These are phyloP conservation scores for Bilobella aurantiaca DNA, from an alignment of 1,140 invertebrate species.

Conservation along the genomic window DNA sequence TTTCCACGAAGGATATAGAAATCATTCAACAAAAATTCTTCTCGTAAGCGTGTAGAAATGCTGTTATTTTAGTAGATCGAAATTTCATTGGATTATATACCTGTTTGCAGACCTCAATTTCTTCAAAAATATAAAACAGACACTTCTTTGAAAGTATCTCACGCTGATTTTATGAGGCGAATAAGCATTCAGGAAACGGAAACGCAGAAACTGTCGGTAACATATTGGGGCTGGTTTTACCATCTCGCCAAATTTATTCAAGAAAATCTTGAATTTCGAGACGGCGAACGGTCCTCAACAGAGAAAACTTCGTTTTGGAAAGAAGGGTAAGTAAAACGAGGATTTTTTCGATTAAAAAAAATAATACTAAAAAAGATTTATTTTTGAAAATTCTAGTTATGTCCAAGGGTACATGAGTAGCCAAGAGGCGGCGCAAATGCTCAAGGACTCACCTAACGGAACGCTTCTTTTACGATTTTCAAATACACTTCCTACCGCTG, in stretches of 20 bases:
- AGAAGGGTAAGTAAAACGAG: not conserved
- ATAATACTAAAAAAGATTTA: too few relatives aligned
- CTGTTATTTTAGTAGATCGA: not conserved
- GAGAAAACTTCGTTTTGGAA: not conserved
- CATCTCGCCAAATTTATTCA: not conserved
- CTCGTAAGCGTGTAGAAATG: not conserved
- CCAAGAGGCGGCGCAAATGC: too few relatives aligned
- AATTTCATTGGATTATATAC: not conserved
- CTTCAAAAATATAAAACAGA: not conserved
- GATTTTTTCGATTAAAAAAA: too few relatives aligned
- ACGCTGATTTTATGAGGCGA: too few relatives aligned
- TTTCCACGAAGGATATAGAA: not conserved
- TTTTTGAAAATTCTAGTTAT: too few relatives aligned
- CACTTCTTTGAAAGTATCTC: not conserved
- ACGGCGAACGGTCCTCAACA: too few relatives aligned
- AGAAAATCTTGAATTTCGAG: not conserved
- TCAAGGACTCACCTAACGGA: too few relatives aligned
- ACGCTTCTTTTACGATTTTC: not conserved
- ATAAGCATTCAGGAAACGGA: too few relatives aligned
- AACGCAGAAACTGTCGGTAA: not conserved
- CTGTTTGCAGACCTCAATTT: not conserved
- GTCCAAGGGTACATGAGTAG: too few relatives aligned
- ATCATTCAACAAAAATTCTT: not conserved
- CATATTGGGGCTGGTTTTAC: not conserved
- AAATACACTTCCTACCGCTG: not conserved